Evolutionary conservation across 2,888 invertebrate genomes (phyloP).

Genomic region (Hydrotaea diabolus): DNA sequence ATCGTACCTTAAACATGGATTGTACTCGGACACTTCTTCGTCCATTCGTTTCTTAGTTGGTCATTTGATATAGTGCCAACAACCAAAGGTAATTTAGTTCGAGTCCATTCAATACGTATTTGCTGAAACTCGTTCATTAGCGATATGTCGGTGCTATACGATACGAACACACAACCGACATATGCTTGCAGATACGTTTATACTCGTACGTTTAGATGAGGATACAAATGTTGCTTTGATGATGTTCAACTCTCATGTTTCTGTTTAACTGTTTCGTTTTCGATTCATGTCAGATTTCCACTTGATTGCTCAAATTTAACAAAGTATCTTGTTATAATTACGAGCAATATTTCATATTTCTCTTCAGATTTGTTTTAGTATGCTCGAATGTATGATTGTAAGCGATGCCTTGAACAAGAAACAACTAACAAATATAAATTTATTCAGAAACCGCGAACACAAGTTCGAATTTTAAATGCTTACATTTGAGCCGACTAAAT

Average conservation of each 20-base stretch:
- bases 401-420: no score
- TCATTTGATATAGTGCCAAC: slow-evolving; percentile 28
- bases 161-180: not conserved
- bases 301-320: not conserved
- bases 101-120: slow-evolving; percentile 14
- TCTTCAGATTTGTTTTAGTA: not conserved
- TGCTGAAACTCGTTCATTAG: slow-evolving; percentile 1
- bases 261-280: not conserved
- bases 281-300: not conserved
- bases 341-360: not conserved
- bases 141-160: not conserved
- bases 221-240: not conserved
- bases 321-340: not conserved
- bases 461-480: no score
- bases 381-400: no score
- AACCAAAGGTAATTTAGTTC: slow-evolving; percentile 17
- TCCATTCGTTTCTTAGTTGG: not conserved
- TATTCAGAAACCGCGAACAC: no score
- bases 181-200: not conserved
- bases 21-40: not conserved
- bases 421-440: no score
- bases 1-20: not conserved
- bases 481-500: no score
- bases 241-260: not conserved
- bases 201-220: not conserved